Percentiles rank a stretch among this genome's conserved stretches.
Evolutionary conservation across 2,888 invertebrate genomes (phyloP).

Genomic region (Cryptocephalus moraei): DNA sequence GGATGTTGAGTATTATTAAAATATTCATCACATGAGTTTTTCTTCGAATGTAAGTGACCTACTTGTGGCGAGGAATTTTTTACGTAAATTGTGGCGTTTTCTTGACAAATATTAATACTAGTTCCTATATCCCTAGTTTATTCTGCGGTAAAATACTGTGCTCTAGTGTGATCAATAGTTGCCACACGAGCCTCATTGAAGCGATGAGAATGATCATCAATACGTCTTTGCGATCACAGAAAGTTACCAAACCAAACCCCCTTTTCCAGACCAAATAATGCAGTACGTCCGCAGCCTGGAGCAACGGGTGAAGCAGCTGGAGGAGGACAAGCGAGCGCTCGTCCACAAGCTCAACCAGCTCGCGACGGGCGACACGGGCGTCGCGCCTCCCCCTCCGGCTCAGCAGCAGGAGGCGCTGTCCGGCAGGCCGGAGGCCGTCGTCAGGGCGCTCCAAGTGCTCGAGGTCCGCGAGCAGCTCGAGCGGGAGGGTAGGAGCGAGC

Average conservation of each 20-base stretch:
- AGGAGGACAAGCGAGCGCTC: conserved; percentile 64
- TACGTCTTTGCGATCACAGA: too few species aligned
- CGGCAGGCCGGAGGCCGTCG: conserved; percentile 82
- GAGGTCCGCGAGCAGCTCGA: conserved; percentile 81
- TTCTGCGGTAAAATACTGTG: too few species aligned
- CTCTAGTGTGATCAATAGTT: too few species aligned
- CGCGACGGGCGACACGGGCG: conserved; percentile 38
- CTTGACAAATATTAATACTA: too few species aligned
- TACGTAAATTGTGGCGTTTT: too few species aligned
- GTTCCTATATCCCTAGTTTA: too few species aligned
- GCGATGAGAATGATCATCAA: too few species aligned
- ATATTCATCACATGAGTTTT: too few species aligned
- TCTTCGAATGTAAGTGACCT: too few species aligned
- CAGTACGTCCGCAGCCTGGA: conserved; percentile 88
- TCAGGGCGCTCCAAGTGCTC: conserved; percentile 65
- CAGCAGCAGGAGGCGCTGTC: conserved; percentile 37
- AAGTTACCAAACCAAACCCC: background rate
- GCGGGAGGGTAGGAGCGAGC: conserved; percentile 46
- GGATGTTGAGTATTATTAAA: too few species aligned
- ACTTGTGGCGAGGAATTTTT: too few species aligned
- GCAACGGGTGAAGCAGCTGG: conserved; percentile 71
- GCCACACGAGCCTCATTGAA: too few species aligned
- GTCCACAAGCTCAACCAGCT: conserved; percentile 42
- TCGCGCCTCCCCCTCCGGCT: conserved; percentile 26
- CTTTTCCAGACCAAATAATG: conserved; percentile 64